phyloP scores from a whole-genome alignment of 2,797 vertebrate genomes.

The Gambelia wislizenii region DNA sequence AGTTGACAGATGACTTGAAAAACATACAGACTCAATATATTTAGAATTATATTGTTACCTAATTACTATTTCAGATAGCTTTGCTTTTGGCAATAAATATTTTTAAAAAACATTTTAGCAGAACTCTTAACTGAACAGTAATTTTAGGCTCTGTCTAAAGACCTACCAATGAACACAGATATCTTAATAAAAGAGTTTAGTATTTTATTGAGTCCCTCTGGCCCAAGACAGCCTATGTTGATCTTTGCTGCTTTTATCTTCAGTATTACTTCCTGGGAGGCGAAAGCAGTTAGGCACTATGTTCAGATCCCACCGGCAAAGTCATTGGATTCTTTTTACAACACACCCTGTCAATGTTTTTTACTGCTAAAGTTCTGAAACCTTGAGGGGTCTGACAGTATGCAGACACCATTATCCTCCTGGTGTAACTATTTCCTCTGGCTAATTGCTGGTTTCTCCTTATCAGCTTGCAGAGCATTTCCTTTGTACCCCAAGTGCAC shows the following conservation, averaged over 20 bases:
- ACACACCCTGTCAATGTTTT: constrained; percentile 3
- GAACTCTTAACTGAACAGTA: background rate
- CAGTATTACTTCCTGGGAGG: background rate
- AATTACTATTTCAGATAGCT: background rate
- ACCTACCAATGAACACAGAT: background rate
- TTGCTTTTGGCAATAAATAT: background rate
- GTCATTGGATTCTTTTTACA: background rate
- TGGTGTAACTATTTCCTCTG: constrained; percentile 22
- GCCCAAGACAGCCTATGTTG: background rate
- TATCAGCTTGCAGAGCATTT: background rate
- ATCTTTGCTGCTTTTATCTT: background rate
- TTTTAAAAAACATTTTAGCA: background rate
- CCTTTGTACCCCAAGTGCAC: constrained; percentile 20
- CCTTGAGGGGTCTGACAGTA: background rate
- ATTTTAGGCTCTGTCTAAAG: background rate
- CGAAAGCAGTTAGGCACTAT: background rate
- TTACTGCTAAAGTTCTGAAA: background rate
- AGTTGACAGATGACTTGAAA: too few relatives aligned
- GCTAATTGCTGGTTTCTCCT: constrained; percentile 21
- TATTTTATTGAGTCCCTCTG: constrained; percentile 15
- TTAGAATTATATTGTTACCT: background rate
- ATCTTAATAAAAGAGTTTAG: background rate
- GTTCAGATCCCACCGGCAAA: constrained; percentile 8
- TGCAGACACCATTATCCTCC: background rate
- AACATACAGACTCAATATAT: background rate